These are phyloP conservation scores for Actinopyga echinites DNA, from an alignment of 53 echinoderm and acorn worm genomes.

Conservation along the genomic window DNA sequence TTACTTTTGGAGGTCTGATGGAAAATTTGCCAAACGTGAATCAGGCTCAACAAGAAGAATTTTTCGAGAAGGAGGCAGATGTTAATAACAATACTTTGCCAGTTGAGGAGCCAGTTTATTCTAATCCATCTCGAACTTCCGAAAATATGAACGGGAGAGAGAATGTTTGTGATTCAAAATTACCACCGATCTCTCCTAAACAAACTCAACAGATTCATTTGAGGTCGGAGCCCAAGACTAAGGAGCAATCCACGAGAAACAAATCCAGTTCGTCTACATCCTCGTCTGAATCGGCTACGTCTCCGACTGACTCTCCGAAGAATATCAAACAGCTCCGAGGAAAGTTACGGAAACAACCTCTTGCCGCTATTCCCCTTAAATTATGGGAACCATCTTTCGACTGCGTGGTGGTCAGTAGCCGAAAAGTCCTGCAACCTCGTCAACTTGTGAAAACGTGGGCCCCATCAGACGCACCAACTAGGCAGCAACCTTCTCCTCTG, in stretches of 20 bases:
- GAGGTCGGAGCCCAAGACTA: background rate
- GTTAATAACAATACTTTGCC: background rate
- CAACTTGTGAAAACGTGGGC: conserved; percentile 46
- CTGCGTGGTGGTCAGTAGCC: conserved; percentile 68
- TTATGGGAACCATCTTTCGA: conserved; percentile 92
- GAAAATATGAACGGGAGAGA: background rate
- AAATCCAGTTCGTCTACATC: background rate
- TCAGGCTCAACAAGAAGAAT: background rate
- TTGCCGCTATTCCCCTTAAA: conserved; percentile 70
- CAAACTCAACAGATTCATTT: conserved; percentile 12
- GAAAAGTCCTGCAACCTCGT: conserved; percentile 71
- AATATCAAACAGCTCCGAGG: conserved; percentile 8
- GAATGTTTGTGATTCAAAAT: conserved; percentile 52
- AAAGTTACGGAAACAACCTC: conserved; percentile 56
- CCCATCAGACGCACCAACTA: background rate
- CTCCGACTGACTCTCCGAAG: background rate
- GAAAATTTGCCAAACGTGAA: conserved; percentile 64
- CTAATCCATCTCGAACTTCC: too few relatives aligned
- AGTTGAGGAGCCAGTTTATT: too few relatives aligned
- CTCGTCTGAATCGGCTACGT: background rate
- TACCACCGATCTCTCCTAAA: conserved; percentile 70
- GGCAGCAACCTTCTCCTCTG: conserved; percentile 67
- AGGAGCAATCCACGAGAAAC: background rate
- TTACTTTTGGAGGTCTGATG: conserved; percentile 79
- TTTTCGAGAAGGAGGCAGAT: background rate